Percentiles rank a stretch among this genome's conserved stretches.
Evolutionary conservation across 2,888 invertebrate species (phyloP).

Genomic region (Euplagia quadripunctaria): DNA sequence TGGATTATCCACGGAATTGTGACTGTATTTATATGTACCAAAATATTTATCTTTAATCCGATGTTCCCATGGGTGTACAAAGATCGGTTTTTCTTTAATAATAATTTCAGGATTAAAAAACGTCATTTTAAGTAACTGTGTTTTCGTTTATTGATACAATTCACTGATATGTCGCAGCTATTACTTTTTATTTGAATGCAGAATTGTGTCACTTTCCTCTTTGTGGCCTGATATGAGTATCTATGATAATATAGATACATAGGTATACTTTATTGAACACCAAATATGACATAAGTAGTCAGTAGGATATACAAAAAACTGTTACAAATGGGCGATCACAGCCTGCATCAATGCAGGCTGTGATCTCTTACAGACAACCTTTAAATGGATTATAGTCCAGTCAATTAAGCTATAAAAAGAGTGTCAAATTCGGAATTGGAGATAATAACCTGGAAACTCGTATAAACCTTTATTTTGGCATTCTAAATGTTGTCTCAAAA

Average conservation of each 20-base stretch:
- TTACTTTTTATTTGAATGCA: not conserved
- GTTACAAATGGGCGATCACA: too few species aligned
- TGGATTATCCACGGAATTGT: constrained; percentile 75
- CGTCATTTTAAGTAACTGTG: constrained; percentile 39
- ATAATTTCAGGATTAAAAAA: constrained; percentile 53
- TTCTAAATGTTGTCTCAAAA: too few species aligned
- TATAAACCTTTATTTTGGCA: too few species aligned
- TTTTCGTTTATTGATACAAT: not conserved
- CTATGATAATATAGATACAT: not conserved
- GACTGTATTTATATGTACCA: constrained; percentile 67
- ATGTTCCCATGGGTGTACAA: constrained; percentile 73
- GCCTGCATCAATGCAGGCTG: too few species aligned
- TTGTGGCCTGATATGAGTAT: not conserved
- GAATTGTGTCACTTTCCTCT: not conserved
- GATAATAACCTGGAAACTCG: too few species aligned
- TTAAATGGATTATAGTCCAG: too few species aligned
- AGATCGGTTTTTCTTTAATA: constrained; percentile 45
- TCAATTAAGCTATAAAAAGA: too few species aligned
- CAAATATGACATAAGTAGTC: too few species aligned
- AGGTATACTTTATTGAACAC: too few species aligned
- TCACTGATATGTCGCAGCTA: not conserved
- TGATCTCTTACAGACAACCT: too few species aligned
- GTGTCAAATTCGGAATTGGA: too few species aligned
- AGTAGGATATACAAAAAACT: too few species aligned
- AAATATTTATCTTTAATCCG: constrained; percentile 56